Base-by-base conservation (phyloP, 2,113 vertebrate species). In the Nothobranchius furzeri region DNA sequence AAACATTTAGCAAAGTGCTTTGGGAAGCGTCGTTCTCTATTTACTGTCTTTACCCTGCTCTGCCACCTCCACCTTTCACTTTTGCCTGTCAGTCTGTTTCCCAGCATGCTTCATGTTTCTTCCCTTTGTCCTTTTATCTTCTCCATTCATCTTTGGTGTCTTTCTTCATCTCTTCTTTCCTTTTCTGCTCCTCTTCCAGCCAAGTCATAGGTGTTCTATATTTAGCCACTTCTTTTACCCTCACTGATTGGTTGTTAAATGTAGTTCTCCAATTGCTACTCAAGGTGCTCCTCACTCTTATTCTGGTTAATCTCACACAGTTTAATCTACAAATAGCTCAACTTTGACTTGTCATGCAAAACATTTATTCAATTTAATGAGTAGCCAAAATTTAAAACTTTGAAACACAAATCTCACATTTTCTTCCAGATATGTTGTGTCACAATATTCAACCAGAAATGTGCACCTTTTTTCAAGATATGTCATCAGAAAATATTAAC, bases 161-260 rank as follows among this genome's bases (percentile, higher is more conserved):
- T 40, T 10, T 65, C 47, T 17, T 75, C 7, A 45, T 30, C 46
- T 40, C 13, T 56, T 61, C 45, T 51, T 25, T 47, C n/a, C 37
- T 68, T 43, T 17, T 58, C 37, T 67, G 60, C 43, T 70, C 49
- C 24, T 57, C 48, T 59, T 62, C 46, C 57, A 37, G 30, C 50
- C 7, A n/a, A 69, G 17, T 70, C 57, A 60, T 62, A 68, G 68
- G 67, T 73, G 71, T 52, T 80, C 81, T 81, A 83, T 73, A 76
- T 76, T 81, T 79, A 86, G 54, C 55, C 50, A 24, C 40, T 20
- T 11, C 63, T 74, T 57, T 46, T 62, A 81, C 70, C 70, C 84
- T 59, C 83, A 79, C 68, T 79, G 75, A 85, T 84, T 83, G 81
- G 81, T 24, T 76, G 83, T 81, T 88, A 75, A 88, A 75, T 85